Base-by-base conservation (phyloP, 2,113 vertebrate species). In the Myocastor coypus region DNA sequence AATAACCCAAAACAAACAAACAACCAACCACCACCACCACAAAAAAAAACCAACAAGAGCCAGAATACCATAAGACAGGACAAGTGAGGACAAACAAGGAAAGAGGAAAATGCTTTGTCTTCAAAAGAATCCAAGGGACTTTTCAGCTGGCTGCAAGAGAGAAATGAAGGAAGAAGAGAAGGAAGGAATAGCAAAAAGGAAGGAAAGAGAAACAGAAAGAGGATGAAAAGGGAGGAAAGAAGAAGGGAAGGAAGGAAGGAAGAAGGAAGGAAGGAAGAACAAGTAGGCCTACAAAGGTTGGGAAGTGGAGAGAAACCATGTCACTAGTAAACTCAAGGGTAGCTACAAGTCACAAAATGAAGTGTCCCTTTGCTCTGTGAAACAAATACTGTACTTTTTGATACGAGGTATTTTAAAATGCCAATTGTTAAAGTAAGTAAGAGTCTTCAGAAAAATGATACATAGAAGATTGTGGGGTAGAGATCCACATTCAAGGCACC, bases 401-500 rank as follows among this genome's bases (percentile, higher is more conserved):
- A 34, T 3, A 59, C 17, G 37, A 85, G 57, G 30, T 63, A 28
- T 52, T 75, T 66, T 73, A 16, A 77, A 95, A 63, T 46, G 26
- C 19, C 52, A 40, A 22, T 55, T 81, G 73, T 46, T 73, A 32
- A 14, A 59, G 68, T 68, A 28, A 84, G 28, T 16, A 9, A 42
- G 16, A 28, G 11, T 34, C 59, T 81, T 75, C 14, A 68, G 71
- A 32, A 26, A n/a, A 26, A 16, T 32, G 5, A 6, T n/a, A 26
- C n/a, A 12, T 16, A 71, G 30, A 32, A 11, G 9, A 34, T 0
- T 0, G 28, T 2, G 1, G 12, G 69, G 64, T 7, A 20, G 1
- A 12, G 0, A 22, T 7, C 9, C 32, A 13, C 0, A 0, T 13
- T 4, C 0, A 0, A 28, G 68, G 7, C 28, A 37, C 42, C 24